Evolutionary conservation across 2,797 vertebrate genomes (phyloP).

Genomic region (Intellagama lesueurii): DNA sequence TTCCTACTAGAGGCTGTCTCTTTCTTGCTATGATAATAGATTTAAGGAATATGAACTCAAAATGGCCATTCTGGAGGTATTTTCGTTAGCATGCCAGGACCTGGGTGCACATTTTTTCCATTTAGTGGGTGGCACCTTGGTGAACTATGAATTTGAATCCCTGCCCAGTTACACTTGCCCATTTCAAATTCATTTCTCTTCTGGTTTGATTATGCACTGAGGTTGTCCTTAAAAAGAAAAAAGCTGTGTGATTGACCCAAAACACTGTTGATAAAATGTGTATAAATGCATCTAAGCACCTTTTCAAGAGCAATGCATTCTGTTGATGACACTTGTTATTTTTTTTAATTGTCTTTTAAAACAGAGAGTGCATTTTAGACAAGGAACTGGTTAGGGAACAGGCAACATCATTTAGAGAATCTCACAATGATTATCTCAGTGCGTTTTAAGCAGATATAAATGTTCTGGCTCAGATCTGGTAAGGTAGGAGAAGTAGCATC

Average conservation of each 20-base stretch:
- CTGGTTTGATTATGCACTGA: background rate
- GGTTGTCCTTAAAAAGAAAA: background rate
- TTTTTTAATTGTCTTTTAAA: slow-evolving; percentile 30
- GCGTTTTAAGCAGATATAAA: slow-evolving; percentile 56
- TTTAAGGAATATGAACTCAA: slow-evolving; percentile 45
- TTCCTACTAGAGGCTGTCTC: slow-evolving; percentile 9
- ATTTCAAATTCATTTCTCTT: slow-evolving; percentile 50
- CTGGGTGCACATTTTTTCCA: background rate
- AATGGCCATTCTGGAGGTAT: slow-evolving; percentile 21
- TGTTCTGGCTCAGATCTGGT: background rate
- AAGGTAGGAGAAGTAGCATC: too few species aligned
- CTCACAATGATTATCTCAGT: slow-evolving; percentile 42
- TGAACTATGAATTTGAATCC: slow-evolving; percentile 36
- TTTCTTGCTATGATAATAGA: slow-evolving; percentile 50
- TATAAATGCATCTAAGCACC: slow-evolving; percentile 44
- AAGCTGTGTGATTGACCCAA: slow-evolving; percentile 29
- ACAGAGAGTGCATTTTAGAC: slow-evolving; percentile 10
- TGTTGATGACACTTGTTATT: slow-evolving; percentile 20
- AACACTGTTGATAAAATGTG: slow-evolving; percentile 7
- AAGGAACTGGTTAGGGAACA: slow-evolving; percentile 35
- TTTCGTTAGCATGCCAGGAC: slow-evolving; percentile 49
- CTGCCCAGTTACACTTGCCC: background rate
- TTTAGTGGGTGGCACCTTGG: slow-evolving; percentile 24
- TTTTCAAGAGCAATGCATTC: slow-evolving; percentile 37
- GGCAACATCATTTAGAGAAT: slow-evolving; percentile 52